Base-by-base conservation (phyloP, 1,140 invertebrate species). In the Anoplophora glabripennis region DNA sequence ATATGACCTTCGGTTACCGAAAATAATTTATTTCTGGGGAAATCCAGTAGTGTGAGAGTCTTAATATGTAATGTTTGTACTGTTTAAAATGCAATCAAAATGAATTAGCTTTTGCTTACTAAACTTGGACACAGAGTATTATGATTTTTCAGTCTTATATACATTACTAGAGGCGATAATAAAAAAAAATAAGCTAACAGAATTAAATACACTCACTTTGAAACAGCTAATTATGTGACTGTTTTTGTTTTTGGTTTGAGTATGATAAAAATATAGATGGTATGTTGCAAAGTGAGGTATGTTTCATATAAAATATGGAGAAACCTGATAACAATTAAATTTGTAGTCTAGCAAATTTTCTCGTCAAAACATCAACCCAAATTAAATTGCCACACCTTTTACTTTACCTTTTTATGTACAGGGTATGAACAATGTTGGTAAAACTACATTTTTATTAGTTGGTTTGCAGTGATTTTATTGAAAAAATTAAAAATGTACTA, bases 51-150 rank as follows among this genome's bases (percentile, higher is more conserved):
- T 28, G 21, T 28, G 21, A 28, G 21, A 28, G 21, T 28, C 15
- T 41, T 41, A 15, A 15, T 12, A 41, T 12, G 38, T 41, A 12
- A 12, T 41, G 38, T 41, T 12, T 17, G 7, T 42, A 15, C 41
- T 42, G 41, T 42, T 42, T 15, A 42, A 0, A 42, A 42, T 15
- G 41, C 17, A 10, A n/a, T 42, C 41, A 14, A 42, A 42, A 42
- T 38, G 38, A 45, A 54, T 45, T 33, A 54, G 52, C 46, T 56
- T 53, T 68, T 57, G 47, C 49, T 61, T 51, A 56, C 60, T 63
- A 68, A 67, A 63, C 57, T 59, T 69, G 67, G 69, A 71, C 67
- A 71, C 61, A 66, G 66, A 68, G 59, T 69, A 71, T 69, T 66
- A 63, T 65, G 55, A 53, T 41, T 54, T 58, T 61, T 71, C 69